These are phyloP conservation scores for Yasuhikotakia modesta DNA, from an alignment of 2,797 vertebrate genomes.

Conservation along the genomic window DNA sequence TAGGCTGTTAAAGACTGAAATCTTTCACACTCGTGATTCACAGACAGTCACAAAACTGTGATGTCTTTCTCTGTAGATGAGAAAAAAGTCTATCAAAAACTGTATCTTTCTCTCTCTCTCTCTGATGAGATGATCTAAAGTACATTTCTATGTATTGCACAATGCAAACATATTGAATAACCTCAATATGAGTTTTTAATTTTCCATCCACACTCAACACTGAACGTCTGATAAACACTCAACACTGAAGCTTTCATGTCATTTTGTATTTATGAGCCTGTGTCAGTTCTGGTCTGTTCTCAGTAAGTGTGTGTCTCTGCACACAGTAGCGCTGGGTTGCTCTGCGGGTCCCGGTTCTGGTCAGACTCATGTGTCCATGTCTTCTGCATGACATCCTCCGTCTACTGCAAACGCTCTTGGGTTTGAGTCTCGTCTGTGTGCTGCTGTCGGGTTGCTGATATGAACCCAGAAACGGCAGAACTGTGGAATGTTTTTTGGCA, in stretches of 20 bases:
- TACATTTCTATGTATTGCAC: background rate
- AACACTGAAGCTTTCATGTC: background rate
- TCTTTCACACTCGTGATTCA: background rate
- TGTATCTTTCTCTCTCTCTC: background rate
- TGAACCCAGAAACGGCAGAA: constrained; percentile 35
- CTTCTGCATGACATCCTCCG: constrained; percentile 1
- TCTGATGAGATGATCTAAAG: background rate
- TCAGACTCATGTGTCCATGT: constrained; percentile 15
- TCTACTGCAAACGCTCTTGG: constrained; percentile 13
- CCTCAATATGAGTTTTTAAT: constrained; percentile 11
- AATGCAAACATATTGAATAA: background rate
- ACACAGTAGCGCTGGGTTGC: constrained; percentile 38
- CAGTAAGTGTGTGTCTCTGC: constrained; percentile 34
- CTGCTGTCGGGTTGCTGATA: constrained; percentile 51
- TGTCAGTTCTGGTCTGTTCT: constrained; percentile 55
- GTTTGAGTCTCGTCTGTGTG: constrained; percentile 28
- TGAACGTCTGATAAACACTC: constrained; percentile 16
- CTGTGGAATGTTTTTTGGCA: constrained; percentile 37
- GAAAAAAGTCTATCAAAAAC: background rate
- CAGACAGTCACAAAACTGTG: background rate
- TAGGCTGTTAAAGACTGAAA: background rate
- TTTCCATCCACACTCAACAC: constrained; percentile 32
- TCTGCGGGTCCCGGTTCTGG: constrained; percentile 23
- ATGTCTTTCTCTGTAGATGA: background rate
- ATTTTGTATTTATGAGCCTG: constrained; percentile 36